Base-by-base conservation (phyloP, 92 coral and sea anemone species). In the Blastomussa wellsi region DNA sequence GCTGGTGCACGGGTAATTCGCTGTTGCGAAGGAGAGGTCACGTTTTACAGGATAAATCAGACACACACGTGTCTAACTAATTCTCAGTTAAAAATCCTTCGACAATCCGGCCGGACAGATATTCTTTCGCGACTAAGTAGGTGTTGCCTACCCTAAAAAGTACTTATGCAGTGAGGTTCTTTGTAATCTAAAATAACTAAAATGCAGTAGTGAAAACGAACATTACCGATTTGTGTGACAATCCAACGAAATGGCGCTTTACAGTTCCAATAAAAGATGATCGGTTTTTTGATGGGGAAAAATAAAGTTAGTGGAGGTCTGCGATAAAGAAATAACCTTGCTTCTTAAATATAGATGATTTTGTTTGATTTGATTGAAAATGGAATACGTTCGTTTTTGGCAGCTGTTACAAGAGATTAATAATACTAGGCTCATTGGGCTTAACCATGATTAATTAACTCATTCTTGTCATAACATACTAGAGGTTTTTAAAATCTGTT, bases 381-480 rank as follows among this genome's bases (percentile, higher is more conserved):
- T 24, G 16, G n/a, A n/a, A 38, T 41, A 71, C 12, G 28, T 42
- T n/a, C 52, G 29, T 37, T 74, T 74, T 74, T 69, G 22, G 32
- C 31, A 22, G 68, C 20, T 16, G 22, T 13, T 70, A 70, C 41
- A 22, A 37, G 22, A 49, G 81, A 77, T 53, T 52, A 77, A 35
- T 35, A 36, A 77, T 29, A 76, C n/a, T n/a, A n/a, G n/a, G 24
- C 31, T 29, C 28, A 76, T 48, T 32, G n/a, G 17, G 66, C 64
- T 32, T 48, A 32, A 55, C 53, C 36, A 22, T n/a, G n/a, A n/a
- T n/a, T n/a, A n/a, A n/a, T n/a, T n/a, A 36, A 32, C 26, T 33
- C 67, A 53, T 53, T 77, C 81, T 77, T 77, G 8, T 51, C 81
- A 53, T 53, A 52, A n/a, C 24, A 53, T 5, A 24, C 47, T 26